Evolutionary conservation across 2,113 vertebrate genomes (phyloP), one percentile per base, ranked within the genome.

Genomic region (Montifringilla adamsi): DNA sequence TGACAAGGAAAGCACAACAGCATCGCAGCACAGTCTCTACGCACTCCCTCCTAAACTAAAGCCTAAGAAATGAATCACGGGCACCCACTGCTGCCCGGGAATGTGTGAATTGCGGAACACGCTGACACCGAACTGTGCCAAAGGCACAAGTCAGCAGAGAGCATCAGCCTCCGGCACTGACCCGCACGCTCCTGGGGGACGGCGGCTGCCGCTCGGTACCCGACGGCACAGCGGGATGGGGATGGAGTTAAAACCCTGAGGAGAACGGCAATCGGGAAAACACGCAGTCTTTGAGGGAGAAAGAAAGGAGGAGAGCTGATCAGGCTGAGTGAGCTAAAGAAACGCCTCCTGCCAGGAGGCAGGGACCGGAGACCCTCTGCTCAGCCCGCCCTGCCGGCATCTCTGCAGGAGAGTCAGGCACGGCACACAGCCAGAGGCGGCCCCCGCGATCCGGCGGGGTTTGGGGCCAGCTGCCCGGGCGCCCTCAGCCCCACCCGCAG

Each of bases 361-460:
- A 39, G 33, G 30, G 35, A 50, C 2, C 7, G 3, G 31, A 33
- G 23, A 37, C 33, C 28, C 87, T 7, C 21, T 27, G 87, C 52
- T 24, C 75, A 26, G 28, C 85, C 46, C 68, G 6, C 35, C 12
- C 81, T 3, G 53, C 39, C 3, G 19, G 5, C 3, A 8, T 1
- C 46, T 24, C 5, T 1, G 22, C 46, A 3, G 2, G 2, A 4
- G 18, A 3, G 33, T 4, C 64, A 2, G 9, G 1, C 3, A 5
- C 33, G 17, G 59, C 60, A 31, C 4, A 8, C 53, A 19, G 8
- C 27, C 2, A 1, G 18, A 11, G 72, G 13, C 33, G 13, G 21
- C 10, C 11, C 23, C 47, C 41, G 9, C 55, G 30, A 3, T 3
- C 14, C 63, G 47, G 37, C 10, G 28, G 41, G 5, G 4, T 0